Percentiles rank a stretch among this genome's conserved stretches.
Evolutionary conservation across 1,140 invertebrate species (phyloP).

Genomic region (Halyomorpha halys): DNA sequence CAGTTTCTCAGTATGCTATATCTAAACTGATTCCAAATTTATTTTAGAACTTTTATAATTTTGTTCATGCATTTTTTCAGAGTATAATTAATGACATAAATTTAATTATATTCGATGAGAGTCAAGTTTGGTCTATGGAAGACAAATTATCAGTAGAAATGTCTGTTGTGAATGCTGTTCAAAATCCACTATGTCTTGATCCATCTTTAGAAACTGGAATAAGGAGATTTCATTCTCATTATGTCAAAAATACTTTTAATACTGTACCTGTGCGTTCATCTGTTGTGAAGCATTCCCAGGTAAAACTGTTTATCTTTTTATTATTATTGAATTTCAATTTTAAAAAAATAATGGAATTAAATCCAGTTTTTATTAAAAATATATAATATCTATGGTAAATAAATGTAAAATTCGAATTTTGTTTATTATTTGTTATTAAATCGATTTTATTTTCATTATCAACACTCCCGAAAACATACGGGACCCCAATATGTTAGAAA

Average conservation of each 20-base stretch:
- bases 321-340: not conserved
- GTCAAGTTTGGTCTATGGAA: conserved; percentile 56
- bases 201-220: conserved; percentile 69
- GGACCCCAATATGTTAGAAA: too few relatives aligned
- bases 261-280: conserved; percentile 61
- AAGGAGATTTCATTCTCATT: conserved; percentile 56
- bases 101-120: conserved; percentile 49
- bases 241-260: conserved; percentile 60
- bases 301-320: not conserved
- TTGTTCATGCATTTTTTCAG: conserved; percentile 37
- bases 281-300: conserved; percentile 56
- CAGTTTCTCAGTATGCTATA: too few relatives aligned
- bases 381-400: too few relatives aligned
- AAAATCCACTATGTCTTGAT: conserved; percentile 75
- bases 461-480: too few relatives aligned
- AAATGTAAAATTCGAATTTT: too few relatives aligned
- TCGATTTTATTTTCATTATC: too few relatives aligned
- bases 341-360: not conserved
- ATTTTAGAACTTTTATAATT: not conserved
- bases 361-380: not conserved
- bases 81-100: conserved; percentile 65
- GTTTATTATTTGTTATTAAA: too few relatives aligned
- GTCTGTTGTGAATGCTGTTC: conserved; percentile 67
- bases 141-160: conserved; percentile 71
- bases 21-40: not conserved